Conservation (phyloP, 2,113 vertebrate genomes). For the Trematocara nigrifrons region DNA sequence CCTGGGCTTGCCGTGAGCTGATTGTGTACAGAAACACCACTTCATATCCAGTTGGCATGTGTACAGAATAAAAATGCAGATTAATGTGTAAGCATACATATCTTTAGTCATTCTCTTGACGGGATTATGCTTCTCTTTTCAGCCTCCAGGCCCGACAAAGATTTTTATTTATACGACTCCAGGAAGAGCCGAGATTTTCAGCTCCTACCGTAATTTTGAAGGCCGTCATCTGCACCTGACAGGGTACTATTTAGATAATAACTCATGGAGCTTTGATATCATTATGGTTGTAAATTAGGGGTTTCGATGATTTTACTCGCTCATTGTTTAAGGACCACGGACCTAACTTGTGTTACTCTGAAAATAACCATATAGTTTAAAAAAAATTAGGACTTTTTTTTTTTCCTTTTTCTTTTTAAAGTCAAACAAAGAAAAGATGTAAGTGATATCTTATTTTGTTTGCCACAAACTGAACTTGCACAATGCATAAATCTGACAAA, state of each 20-base stretch:
- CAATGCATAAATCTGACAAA: not conserved
- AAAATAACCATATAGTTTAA: rapidly evolving
- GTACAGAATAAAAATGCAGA: not conserved
- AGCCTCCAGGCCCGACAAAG: not conserved
- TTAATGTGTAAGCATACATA: not conserved
- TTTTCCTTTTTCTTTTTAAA: not conserved
- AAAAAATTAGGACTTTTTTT: not conserved
- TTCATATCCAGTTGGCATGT: not conserved
- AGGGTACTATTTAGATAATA: not conserved
- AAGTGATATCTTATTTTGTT: not conserved
- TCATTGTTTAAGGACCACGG: not conserved
- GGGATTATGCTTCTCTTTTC: slow-evolving; percentile 1
- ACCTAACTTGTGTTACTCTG: not conserved
- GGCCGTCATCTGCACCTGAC: not conserved
- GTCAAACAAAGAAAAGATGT: not conserved
- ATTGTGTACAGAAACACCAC: not conserved
- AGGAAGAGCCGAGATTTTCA: not conserved
- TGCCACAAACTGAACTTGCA: not conserved
- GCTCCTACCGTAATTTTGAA: not conserved
- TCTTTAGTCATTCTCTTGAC: not conserved
- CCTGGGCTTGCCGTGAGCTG: not conserved
- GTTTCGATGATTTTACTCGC: not conserved
- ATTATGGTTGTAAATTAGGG: not conserved
- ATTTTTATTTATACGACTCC: not conserved
- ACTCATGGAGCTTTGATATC: not conserved